Evolutionary conservation across 2,888 invertebrate species (phyloP).

Genomic region (Hymenopus coronatus): DNA sequence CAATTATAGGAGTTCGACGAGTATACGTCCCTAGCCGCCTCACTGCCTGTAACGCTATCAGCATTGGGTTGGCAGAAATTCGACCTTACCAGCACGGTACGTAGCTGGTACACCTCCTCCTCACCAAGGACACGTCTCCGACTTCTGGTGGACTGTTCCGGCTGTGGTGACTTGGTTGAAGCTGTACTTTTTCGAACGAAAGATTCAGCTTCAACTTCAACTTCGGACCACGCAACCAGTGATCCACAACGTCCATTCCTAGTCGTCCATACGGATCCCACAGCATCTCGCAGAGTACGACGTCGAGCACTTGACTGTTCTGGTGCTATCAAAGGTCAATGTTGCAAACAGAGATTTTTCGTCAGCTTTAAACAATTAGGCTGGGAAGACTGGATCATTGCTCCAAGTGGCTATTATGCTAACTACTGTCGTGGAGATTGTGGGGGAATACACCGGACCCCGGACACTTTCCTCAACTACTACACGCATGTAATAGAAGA

Average conservation of each 20-base stretch:
- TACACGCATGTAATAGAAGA: conserved; percentile 91
- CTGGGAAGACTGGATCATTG: conserved; percentile 95
- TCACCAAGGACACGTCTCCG: conserved; percentile 60
- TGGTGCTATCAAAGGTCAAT: conserved; percentile 66
- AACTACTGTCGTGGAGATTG: conserved; percentile 93
- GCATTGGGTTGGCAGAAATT: conserved; percentile 83
- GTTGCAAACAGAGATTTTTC: conserved; percentile 87
- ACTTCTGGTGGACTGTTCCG: conserved; percentile 80
- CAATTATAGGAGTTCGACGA: conserved; percentile 56
- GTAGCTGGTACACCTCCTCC: conserved; percentile 63
- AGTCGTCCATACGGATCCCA: conserved; percentile 73
- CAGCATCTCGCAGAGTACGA: conserved; percentile 66
- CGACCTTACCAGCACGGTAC: conserved; percentile 75
- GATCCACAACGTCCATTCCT: conserved; percentile 78
- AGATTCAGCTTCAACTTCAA: conserved; percentile 39
- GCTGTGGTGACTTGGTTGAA: conserved; percentile 71
- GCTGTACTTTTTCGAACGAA: conserved; percentile 50
- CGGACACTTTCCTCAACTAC: conserved; percentile 80
- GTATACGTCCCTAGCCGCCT: conserved; percentile 56
- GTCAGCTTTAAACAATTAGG: conserved; percentile 87
- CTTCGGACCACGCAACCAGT: conserved; percentile 26
- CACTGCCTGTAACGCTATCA: conserved; percentile 58
- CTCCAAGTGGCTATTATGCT: conserved; percentile 86
- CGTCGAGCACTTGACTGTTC: conserved; percentile 82
- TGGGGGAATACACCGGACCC: conserved; percentile 69